phyloP scores from a whole-genome alignment of 2,113 vertebrate species.

The Takifugu bimaculatus region DNA sequence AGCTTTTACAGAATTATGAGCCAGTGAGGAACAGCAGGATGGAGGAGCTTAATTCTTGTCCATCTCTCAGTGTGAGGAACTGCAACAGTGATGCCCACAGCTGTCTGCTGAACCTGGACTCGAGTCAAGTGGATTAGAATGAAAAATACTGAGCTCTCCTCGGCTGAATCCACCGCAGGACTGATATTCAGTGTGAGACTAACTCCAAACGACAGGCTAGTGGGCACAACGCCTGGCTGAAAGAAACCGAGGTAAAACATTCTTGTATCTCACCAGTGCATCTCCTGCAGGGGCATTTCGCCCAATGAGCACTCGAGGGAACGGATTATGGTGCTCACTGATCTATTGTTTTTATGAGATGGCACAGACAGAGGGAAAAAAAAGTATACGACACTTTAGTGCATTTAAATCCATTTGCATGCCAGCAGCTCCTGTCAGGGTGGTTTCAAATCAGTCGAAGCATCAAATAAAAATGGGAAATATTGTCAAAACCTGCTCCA shows the following conservation, averaged over 20 bases:
- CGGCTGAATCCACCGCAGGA: conserved; percentile 12
- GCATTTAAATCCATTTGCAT: too few relatives aligned
- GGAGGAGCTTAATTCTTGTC: conserved; percentile 12
- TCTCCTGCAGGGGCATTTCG: conserved; percentile 25
- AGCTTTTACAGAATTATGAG: background rate
- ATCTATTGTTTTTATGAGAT: too few relatives aligned
- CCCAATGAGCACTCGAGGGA: conserved; percentile 45
- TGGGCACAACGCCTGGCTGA: background rate
- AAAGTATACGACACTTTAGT: too few relatives aligned
- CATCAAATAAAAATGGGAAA: too few relatives aligned
- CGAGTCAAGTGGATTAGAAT: conserved; percentile 21
- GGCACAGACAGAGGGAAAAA: too few relatives aligned
- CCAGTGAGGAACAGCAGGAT: background rate
- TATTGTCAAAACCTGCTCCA: too few relatives aligned
- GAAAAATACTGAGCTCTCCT: conserved; percentile 11
- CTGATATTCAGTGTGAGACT: conserved; percentile 7
- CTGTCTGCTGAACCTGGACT: conserved; percentile 25
- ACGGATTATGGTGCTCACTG: background rate
- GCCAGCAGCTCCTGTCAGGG: too few relatives aligned
- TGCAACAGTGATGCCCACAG: conserved; percentile 8
- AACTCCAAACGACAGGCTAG: conserved; percentile 15
- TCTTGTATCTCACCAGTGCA: conserved; percentile 18
- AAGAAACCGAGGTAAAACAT: conserved; percentile 45
- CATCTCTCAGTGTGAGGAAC: conserved; percentile 15
- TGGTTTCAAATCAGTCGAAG: too few relatives aligned